A percentile compares a stretch with the other conserved stretches of the same genome.
Conservation (phyloP, 1,140 invertebrate species). For the Trichogramma pretiosum region DNA sequence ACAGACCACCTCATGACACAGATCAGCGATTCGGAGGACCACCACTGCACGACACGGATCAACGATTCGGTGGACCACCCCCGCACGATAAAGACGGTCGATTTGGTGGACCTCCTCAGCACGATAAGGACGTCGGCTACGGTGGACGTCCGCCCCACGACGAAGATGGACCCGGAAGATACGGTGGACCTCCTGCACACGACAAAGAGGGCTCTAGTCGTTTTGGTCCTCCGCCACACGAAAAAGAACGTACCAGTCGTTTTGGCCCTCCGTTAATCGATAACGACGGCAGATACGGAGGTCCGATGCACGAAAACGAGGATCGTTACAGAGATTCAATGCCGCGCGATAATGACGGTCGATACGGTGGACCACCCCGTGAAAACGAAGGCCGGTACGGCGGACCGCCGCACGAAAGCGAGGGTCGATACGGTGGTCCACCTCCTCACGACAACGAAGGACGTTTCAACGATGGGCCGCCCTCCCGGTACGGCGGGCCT, state of each 20-base stretch:
- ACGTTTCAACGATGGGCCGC: too few species aligned
- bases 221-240: too few species aligned
- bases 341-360: too few species aligned
- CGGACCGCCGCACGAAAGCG: not conserved
- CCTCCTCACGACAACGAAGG: not conserved
- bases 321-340: too few species aligned
- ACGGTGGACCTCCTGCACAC: not conserved
- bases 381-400: not conserved
- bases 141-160: not conserved
- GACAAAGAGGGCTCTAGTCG: not conserved
- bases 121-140: not conserved
- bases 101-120: not conserved
- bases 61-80: not conserved
- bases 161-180: not conserved
- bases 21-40: not conserved
- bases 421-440: not conserved
- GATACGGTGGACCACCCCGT: not conserved
- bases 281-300: too few species aligned
- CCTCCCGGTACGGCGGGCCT: too few species aligned
- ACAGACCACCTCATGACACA: conserved; percentile 23
- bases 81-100: not conserved
- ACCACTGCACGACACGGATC: not conserved
- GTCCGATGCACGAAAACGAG: too few species aligned
- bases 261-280: too few species aligned
- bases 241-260: too few species aligned